Conservation (phyloP, 2,797 vertebrate species). For the Lacerta agilis region DNA sequence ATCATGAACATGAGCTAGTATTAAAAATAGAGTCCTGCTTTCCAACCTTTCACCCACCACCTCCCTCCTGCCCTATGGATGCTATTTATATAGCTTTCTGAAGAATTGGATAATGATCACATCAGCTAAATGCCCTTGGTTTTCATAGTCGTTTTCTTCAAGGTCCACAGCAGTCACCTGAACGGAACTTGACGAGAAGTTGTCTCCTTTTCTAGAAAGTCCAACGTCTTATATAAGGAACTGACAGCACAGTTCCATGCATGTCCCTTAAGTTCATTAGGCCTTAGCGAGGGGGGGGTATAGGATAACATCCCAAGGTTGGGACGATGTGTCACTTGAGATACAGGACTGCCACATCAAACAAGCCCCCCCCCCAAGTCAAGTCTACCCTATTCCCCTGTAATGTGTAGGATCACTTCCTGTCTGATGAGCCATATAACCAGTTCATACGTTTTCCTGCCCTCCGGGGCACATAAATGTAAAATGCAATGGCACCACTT, state of each 20-base stretch:
- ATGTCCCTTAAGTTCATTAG: not conserved
- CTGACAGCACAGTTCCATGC: not conserved
- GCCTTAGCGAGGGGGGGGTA: not conserved
- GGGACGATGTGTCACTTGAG: not conserved
- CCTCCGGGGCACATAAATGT: not conserved
- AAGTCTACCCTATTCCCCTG: not conserved
- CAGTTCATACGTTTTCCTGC: not conserved
- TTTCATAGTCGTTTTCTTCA: not conserved
- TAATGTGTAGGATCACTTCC: not conserved
- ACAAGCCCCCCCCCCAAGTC: not conserved
- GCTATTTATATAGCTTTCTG: not conserved
- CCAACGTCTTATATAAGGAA: conserved; percentile 8
- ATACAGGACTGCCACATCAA: not conserved
- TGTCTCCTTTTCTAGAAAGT: not conserved
- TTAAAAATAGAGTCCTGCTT: not conserved
- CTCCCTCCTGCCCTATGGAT: not conserved
- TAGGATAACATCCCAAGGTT: not conserved
- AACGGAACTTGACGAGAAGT: not conserved
- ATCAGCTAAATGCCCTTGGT: not conserved
- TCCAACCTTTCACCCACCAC: not conserved
- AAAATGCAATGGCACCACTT: not conserved
- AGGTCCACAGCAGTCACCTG: not conserved
- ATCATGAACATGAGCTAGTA: not conserved
- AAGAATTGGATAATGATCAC: not conserved
- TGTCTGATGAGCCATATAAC: not conserved